These are phyloP conservation scores for Conger conger DNA, from an alignment of 2,113 vertebrate genomes.

Conservation along the genomic window DNA sequence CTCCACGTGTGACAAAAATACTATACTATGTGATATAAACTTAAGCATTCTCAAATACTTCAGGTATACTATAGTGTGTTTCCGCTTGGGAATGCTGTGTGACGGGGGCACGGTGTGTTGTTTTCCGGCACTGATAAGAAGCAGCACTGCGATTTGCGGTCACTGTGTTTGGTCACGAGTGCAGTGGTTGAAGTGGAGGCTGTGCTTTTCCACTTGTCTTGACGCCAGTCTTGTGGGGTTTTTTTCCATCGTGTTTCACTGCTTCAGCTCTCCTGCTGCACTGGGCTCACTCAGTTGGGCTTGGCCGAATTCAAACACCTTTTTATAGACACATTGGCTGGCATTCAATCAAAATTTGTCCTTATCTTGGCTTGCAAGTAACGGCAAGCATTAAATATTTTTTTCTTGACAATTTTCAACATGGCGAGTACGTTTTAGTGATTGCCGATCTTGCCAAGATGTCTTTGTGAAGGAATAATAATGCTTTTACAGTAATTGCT, in stretches of 20 bases:
- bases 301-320: background rate
- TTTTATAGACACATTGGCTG: background rate
- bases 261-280: background rate
- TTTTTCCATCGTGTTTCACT: background rate
- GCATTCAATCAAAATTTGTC: background rate
- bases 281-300: background rate
- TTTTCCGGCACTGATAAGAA: background rate
- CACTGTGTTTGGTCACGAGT: too few relatives aligned
- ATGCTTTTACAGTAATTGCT: too few relatives aligned
- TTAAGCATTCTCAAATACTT: too few relatives aligned
- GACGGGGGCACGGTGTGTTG: background rate
- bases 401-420: too few relatives aligned
- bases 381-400: too few relatives aligned
- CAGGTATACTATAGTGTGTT: background rate
- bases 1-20: background rate
- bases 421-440: too few relatives aligned
- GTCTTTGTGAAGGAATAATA: too few relatives aligned
- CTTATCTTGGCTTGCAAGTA: too few relatives aligned
- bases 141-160: background rate
- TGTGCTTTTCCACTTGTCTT: background rate
- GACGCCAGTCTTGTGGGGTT: background rate
- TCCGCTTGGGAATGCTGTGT: background rate
- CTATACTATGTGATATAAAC: constrained; percentile 8
- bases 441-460: too few relatives aligned
- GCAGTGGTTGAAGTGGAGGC: constrained; percentile 10